phyloP scores from a whole-genome alignment of 1,140 invertebrate genomes.

The Tenebrio molitor region DNA sequence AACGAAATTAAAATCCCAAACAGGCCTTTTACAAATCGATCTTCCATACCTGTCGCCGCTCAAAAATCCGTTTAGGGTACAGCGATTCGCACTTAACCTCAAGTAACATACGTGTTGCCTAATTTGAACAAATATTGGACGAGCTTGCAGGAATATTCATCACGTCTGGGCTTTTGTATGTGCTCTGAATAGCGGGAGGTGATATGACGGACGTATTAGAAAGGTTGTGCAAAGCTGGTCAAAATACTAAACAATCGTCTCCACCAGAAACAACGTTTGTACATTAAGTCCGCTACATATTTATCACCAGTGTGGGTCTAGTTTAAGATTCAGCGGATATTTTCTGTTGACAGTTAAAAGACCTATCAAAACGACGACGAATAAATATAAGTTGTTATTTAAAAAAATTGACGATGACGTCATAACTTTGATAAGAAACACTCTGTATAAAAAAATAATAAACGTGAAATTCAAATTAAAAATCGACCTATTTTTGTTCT shows the following conservation, averaged over 20 bases:
- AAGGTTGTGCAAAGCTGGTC: not conserved
- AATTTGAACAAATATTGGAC: conserved; percentile 15
- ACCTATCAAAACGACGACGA: not conserved
- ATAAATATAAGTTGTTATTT: no score
- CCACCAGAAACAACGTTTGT: not conserved
- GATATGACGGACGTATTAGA: conserved; percentile 2
- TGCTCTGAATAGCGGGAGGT: not conserved
- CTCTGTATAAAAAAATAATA: no score
- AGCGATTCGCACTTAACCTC: conserved; percentile 5
- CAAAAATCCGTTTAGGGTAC: conserved; percentile 6
- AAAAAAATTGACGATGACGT: no score
- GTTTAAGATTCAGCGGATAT: not conserved
- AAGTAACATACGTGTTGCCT: not conserved
- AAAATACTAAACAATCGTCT: not conserved
- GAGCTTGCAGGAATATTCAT: conserved; percentile 4
- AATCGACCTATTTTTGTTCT: no score
- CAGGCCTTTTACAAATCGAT: not conserved
- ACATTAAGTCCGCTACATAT: conserved; percentile 22
- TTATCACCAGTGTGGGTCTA: not conserved
- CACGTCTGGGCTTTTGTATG: not conserved
- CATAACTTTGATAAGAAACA: no score
- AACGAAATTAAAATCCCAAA: conserved; percentile 15
- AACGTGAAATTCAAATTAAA: no score
- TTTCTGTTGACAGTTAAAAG: no score
- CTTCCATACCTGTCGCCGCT: not conserved